Conservation (phyloP, 2,113 vertebrate genomes). For the Romanogobio albipinnatus region DNA sequence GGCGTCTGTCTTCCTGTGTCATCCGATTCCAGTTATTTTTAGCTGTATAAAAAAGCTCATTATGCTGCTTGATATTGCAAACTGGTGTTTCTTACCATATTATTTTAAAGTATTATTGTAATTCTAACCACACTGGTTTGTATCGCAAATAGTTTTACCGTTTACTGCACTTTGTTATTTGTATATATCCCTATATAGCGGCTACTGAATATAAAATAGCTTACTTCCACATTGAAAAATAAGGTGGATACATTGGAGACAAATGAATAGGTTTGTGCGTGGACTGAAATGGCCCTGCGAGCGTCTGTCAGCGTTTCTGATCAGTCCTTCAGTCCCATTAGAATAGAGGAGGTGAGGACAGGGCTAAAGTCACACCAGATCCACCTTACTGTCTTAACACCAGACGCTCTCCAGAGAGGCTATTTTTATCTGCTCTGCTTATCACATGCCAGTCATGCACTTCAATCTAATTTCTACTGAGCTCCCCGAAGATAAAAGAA, state of each 20-base stretch:
- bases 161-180: too few relatives aligned
- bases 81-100: too few relatives aligned
- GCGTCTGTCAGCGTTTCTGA: slow-evolving; percentile 60
- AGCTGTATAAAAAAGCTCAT: too few relatives aligned
- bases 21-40: too few relatives aligned
- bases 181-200: too few relatives aligned
- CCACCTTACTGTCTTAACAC: slow-evolving; percentile 45
- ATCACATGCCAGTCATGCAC: slow-evolving; percentile 36
- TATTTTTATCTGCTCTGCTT: slow-evolving; percentile 50
- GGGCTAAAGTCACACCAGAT: slow-evolving; percentile 24
- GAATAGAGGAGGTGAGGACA: slow-evolving; percentile 33
- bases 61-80: too few relatives aligned
- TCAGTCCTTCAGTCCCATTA: slow-evolving; percentile 69
- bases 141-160: too few relatives aligned
- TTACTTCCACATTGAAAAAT: too few relatives aligned
- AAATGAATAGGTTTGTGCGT: slow-evolving; percentile 50
- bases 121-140: too few relatives aligned
- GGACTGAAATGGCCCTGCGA: slow-evolving; percentile 60
- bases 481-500: slow-evolving; percentile 23
- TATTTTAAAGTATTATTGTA: too few relatives aligned
- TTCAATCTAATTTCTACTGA: slow-evolving; percentile 42
- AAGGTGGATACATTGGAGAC: background rate
- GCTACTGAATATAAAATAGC: too few relatives aligned
- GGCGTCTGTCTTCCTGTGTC: too few relatives aligned
- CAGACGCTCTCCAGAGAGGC: slow-evolving; percentile 8